A percentile compares a stretch with the other conserved stretches of the same genome.
These are phyloP conservation scores for Calonectris borealis DNA, from an alignment of 2,113 vertebrate species.

Conservation along the genomic window DNA sequence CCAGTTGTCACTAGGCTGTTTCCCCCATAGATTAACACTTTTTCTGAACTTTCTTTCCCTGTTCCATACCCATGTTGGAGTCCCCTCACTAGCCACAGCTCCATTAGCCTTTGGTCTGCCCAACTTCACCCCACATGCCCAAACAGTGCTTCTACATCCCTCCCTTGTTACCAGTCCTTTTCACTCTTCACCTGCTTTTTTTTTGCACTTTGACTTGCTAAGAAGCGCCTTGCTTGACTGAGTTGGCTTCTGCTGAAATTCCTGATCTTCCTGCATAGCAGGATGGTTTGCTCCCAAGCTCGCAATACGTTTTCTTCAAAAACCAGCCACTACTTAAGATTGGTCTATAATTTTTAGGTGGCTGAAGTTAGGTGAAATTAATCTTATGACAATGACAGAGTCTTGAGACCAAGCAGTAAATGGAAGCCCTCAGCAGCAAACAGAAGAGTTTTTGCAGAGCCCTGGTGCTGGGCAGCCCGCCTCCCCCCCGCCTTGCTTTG, in stretches of 20 bases:
- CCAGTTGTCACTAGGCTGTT: not conserved
- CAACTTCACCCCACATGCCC: accelerated
- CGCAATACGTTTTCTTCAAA: not conserved
- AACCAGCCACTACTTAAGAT: not conserved
- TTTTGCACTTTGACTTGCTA: not conserved
- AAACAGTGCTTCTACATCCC: not conserved
- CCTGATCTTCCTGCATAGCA: constrained; percentile 44
- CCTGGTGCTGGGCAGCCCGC: not conserved
- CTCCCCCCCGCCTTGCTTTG: not conserved
- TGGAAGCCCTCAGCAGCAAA: not conserved
- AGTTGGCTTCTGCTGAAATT: not conserved
- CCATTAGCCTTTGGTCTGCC: not conserved
- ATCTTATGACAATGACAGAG: not conserved
- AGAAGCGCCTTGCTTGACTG: not conserved
- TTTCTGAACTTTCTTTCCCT: not conserved
- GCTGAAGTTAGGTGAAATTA: not conserved
- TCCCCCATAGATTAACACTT: not conserved
- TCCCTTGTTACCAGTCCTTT: not conserved
- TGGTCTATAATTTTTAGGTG: not conserved
- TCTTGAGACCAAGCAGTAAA: not conserved
- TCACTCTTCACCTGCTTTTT: not conserved
- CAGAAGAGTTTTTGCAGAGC: not conserved
- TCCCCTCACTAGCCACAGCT: not conserved
- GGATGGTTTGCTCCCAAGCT: not conserved
- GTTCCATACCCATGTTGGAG: accelerated